Evolutionary conservation across 2,888 invertebrate species (phyloP), one percentile per base, ranked within the genome.

Genomic region (Toxonevra muliebris): DNA sequence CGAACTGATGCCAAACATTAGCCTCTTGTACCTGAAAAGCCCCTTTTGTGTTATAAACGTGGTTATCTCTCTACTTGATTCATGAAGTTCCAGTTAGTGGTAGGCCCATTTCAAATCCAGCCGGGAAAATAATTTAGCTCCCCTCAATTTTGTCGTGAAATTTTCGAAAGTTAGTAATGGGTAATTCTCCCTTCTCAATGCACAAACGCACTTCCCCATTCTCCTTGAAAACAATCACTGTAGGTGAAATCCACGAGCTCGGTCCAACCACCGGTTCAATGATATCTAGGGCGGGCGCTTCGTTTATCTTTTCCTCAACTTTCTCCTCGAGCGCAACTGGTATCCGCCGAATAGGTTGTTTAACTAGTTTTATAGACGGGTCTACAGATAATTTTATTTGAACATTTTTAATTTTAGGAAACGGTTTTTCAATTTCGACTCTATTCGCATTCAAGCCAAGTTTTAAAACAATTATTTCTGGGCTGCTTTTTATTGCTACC

Each of bases 1-100:
- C 71, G 79, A 82, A 30, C 79, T 79, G 0, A 82, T 77, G 0
- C 82, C 81, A 68, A 84, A 84, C 76, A 82, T 76, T 2, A 83
- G 61, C 12, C 82, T 66, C 68, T 82, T 83, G 59, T 79, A 83
- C 41, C 80, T 64, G 62, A 75, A 79, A 57, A 74, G 55, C 0
- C 71, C 70, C 20, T 65, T 70, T n/a, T 58, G 42, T 4, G 73
- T 74, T 20, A 72, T 71, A 52, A 73, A 73, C 5, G 72, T 69
- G 15, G 70, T 69, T 43, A 73, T 73, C 8, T 70, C 43, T 45
- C 71, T 53, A 43, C 72, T 72, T 0, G 58, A 40, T 48, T 73
- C 64, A 43, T 74, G 59, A 15, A 72, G 57, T 48, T 69, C 75
- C 52, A 79, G 42, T 66, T 80, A 77, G 65, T 79, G 78, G 61